Evolutionary conservation across 2,888 invertebrate species (phyloP), one percentile per base, ranked within the genome.

Genomic region (Scaptodrosophila latifasciaeformis): DNA sequence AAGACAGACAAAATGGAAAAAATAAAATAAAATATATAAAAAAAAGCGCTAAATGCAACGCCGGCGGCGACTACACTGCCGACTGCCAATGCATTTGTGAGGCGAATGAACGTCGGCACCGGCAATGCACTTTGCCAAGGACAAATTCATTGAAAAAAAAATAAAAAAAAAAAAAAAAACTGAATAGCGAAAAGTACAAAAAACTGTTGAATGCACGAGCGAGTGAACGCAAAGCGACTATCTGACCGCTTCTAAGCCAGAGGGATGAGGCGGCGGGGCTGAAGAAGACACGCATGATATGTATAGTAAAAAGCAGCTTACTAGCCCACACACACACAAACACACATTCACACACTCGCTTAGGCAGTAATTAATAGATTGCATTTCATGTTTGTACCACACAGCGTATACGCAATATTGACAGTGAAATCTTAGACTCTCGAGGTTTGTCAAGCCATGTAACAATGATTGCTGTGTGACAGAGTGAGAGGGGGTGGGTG

Each of bases 91-190:
- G 30, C 50, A 30, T 30, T 30, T 15, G 31, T 5, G 59, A 54
- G 65, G 68, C 77, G 80, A 80, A 76, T 77, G 75, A 80, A 77
- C 80, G 75, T 46, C 34, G 50, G 39, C 27, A 68, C 82, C 72
- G 83, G 80, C 83, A 83, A 83, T 83, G 84, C 83, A 83, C 83
- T 83, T 84, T 82, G 72, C 81, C 83, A 83, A 83, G 83, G 83
- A 82, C 84, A 83, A 77, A 83, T 81, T 81, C 84, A 83, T 83
- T 84, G 82, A 84, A 84, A 37, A n/a, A n/a, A n/a, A 82, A 83
- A 69, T 70, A 74, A 65, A 67, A 12, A 31, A n/a, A n/a, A n/a
- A n/a, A n/a, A n/a, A n/a, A n/a, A n/a, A n/a, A n/a, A n/a, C n/a
- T n/a, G n/a, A n/a, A n/a, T n/a, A n/a, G n/a, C n/a, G n/a, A n/a